Conservation (phyloP, 2,797 vertebrate species). For the Pyrrhura leucotis region DNA sequence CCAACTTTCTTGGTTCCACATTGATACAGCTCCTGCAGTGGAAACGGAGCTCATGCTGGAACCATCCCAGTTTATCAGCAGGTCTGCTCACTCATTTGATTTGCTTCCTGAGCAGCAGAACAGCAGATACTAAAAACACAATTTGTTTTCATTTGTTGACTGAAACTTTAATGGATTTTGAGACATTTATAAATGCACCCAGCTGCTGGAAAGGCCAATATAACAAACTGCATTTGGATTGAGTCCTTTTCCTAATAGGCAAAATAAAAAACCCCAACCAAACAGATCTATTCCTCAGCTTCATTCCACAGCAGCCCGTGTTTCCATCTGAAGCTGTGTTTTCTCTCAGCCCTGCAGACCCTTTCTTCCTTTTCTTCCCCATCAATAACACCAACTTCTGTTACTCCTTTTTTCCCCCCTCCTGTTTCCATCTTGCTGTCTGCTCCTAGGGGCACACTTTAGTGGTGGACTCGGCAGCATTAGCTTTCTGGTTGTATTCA, state of each 20-base stretch:
- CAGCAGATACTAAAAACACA: neutral
- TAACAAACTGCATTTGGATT: neutral
- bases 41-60: neutral
- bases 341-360: neutral
- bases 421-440: neutral
- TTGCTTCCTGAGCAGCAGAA: neutral
- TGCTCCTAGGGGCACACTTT: neutral
- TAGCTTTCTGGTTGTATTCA: neutral
- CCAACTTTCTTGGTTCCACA: neutral
- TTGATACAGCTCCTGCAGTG: neutral
- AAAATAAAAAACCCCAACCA: neutral
- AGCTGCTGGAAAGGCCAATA: neutral
- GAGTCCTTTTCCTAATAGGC: neutral
- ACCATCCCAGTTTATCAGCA: neutral
- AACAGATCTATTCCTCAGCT: neutral
- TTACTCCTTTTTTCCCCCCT: neutral
- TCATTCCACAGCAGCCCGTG: neutral
- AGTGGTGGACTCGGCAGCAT: neutral
- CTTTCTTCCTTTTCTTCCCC: neutral
- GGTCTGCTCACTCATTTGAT: neutral
- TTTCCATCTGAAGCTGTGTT: neutral
- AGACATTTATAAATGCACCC: neutral
- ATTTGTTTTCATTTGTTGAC: neutral
- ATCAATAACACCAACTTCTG: neutral
- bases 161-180: neutral